Evolutionary conservation across 2,888 invertebrate genomes (phyloP).

Genomic region (Himalopsyche tibetana): DNA sequence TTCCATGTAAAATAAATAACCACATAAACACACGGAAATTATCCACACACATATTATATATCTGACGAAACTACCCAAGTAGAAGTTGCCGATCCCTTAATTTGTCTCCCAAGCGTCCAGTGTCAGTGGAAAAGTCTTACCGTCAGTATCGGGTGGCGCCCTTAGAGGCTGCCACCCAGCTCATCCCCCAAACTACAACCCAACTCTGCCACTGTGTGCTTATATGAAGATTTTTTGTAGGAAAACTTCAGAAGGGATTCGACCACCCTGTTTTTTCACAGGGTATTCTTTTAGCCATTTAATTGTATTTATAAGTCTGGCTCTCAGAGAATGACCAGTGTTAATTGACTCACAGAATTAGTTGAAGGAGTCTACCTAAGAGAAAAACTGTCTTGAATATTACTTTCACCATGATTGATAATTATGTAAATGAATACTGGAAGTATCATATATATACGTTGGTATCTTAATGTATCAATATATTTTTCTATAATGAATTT

Average conservation of each 20-base stretch:
- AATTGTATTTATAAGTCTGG: background rate
- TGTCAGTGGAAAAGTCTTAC: constrained; percentile 40
- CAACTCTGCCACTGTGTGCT: constrained; percentile 52
- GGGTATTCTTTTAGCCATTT: background rate
- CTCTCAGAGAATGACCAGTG: background rate
- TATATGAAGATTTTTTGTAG: constrained; percentile 64
- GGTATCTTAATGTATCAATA: too few relatives aligned
- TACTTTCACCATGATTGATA: too few relatives aligned
- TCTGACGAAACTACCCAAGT: background rate
- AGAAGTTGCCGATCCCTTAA: constrained; percentile 28
- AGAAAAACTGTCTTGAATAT: too few relatives aligned
- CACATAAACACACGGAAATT: too few relatives aligned
- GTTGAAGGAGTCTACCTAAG: too few relatives aligned
- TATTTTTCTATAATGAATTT: too few relatives aligned
- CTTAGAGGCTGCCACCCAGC: constrained; percentile 40
- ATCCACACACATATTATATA: background rate
- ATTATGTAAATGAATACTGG: too few relatives aligned
- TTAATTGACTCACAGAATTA: too few relatives aligned
- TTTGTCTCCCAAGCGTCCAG: constrained; percentile 43
- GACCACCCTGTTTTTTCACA: constrained; percentile 8
- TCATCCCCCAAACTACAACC: constrained; percentile 1
- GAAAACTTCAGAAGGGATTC: constrained; percentile 48
- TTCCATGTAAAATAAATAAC: too few relatives aligned
- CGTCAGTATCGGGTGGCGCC: constrained; percentile 42
- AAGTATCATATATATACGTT: too few relatives aligned